Percentiles rank a stretch among this genome's conserved stretches.
Evolutionary conservation across 2,888 invertebrate species (phyloP).

Genomic region (Megalurothrips usitatus): DNA sequence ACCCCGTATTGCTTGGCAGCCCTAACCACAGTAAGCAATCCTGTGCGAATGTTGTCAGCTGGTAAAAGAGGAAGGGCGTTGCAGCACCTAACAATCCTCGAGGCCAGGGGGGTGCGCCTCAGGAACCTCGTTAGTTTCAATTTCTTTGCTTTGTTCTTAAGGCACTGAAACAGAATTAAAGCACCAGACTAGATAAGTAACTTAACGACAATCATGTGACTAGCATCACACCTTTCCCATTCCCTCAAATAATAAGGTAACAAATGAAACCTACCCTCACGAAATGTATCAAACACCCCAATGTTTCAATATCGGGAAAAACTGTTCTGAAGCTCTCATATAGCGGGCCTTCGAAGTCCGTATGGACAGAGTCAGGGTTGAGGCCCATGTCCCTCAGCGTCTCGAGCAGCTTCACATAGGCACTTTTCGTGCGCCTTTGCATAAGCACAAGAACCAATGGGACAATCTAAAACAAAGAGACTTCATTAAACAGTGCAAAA

Average conservation of each 20-base stretch:
- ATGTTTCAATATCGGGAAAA: neutral
- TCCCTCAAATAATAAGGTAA: neutral
- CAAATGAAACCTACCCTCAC: neutral
- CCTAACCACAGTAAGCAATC: neutral
- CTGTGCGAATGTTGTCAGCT: neutral
- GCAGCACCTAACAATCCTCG: neutral
- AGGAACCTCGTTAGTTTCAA: neutral
- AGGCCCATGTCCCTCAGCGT: neutral
- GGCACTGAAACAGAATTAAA: neutral
- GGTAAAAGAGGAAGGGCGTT: neutral
- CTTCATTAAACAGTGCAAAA: neutral
- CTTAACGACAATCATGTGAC: neutral
- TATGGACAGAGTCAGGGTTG: neutral
- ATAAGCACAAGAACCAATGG: neutral
- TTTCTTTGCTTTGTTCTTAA: neutral
- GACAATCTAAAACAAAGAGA: neutral
- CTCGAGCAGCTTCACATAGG: neutral
- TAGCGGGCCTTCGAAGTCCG: neutral
- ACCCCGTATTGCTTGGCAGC: neutral
- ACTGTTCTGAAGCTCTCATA: neutral
- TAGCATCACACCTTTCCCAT: neutral
- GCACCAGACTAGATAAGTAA: neutral
- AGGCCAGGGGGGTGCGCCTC: neutral
- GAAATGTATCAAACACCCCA: neutral
- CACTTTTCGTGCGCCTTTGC: neutral